These are phyloP conservation scores for Caenorhabditis remanei DNA, from an alignment of 1,140 invertebrate species.

Conservation along the genomic window DNA sequence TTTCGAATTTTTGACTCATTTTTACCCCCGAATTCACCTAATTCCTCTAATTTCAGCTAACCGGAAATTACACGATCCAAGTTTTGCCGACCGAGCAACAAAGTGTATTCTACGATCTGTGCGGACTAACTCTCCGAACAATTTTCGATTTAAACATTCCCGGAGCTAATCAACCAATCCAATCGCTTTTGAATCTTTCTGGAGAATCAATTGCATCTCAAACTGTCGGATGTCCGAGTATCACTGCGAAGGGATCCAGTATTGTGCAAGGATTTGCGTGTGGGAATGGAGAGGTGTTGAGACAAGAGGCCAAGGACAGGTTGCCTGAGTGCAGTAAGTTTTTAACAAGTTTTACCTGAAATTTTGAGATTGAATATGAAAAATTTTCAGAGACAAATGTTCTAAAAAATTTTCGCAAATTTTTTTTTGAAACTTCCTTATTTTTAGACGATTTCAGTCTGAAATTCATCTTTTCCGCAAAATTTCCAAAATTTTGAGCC, in stretches of 20 bases:
- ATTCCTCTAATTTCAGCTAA: conserved; percentile 72
- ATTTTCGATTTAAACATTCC: conserved; percentile 94
- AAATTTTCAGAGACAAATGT: no score
- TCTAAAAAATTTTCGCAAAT: no score
- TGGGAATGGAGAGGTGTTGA: conserved; percentile 90
- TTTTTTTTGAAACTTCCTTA: no score
- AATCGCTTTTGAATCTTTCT: conserved; percentile 87
- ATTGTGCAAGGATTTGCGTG: conserved; percentile 91
- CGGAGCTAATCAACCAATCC: conserved; percentile 88
- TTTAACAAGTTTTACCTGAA: no score
- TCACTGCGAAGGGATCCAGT: conserved; percentile 84
- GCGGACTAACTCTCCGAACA: conserved; percentile 90
- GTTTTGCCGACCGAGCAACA: conserved; percentile 88
- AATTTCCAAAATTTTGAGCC: neutral
- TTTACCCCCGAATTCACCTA: conserved; percentile 82
- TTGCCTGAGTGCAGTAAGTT: conserved; percentile 91
- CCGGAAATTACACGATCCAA: conserved; percentile 88
- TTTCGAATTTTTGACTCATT: neutral
- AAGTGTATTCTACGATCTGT: conserved; percentile 91
- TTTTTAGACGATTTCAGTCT: neutral
- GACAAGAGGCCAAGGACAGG: conserved; percentile 78
- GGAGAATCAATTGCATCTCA: conserved; percentile 80
- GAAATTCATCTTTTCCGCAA: neutral
- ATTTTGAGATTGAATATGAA: neutral
- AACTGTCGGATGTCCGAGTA: conserved; percentile 88